Percentiles rank a stretch among this genome's conserved stretches.
Conservation (phyloP, 1,140 invertebrate species). For the Eupeodes corollae region DNA sequence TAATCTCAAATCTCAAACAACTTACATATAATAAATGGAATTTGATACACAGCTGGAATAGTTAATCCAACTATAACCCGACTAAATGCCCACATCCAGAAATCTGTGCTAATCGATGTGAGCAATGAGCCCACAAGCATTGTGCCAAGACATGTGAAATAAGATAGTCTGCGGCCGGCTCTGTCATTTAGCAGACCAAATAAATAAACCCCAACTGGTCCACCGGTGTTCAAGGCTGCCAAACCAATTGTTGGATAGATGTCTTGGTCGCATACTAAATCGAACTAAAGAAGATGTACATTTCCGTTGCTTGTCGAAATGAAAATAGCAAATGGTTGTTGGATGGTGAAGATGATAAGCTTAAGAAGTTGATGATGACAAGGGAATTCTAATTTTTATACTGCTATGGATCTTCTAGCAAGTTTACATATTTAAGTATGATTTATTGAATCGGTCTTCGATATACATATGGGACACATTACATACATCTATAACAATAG, state of each 20-base stretch:
- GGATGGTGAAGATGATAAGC: too few species aligned
- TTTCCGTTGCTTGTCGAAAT: not conserved
- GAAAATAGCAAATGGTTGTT: too few species aligned
- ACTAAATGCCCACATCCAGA: constrained; percentile 69
- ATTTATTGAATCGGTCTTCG: too few species aligned
- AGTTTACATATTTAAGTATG: too few species aligned
- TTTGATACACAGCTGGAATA: constrained; percentile 87
- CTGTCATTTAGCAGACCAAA: constrained; percentile 77
- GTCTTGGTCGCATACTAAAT: constrained; percentile 70
- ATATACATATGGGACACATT: too few species aligned
- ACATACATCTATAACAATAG: constrained; percentile 71
- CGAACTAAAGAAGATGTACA: constrained; percentile 47
- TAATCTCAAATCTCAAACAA: not conserved
- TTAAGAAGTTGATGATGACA: too few species aligned
- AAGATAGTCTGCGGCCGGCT: constrained; percentile 66
- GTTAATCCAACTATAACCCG: constrained; percentile 72
- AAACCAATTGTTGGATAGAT: constrained; percentile 77
- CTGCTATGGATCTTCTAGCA: too few species aligned
- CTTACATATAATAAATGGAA: constrained; percentile 87
- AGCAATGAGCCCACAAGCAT: constrained; percentile 65
- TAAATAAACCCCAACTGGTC: constrained; percentile 73
- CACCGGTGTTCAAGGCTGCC: constrained; percentile 69
- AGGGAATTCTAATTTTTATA: too few species aligned
- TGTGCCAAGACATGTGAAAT: constrained; percentile 68
- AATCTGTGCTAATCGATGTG: constrained; percentile 61